phyloP scores from a whole-genome alignment of 2,113 vertebrate genomes.

The Alethe castanea region DNA sequence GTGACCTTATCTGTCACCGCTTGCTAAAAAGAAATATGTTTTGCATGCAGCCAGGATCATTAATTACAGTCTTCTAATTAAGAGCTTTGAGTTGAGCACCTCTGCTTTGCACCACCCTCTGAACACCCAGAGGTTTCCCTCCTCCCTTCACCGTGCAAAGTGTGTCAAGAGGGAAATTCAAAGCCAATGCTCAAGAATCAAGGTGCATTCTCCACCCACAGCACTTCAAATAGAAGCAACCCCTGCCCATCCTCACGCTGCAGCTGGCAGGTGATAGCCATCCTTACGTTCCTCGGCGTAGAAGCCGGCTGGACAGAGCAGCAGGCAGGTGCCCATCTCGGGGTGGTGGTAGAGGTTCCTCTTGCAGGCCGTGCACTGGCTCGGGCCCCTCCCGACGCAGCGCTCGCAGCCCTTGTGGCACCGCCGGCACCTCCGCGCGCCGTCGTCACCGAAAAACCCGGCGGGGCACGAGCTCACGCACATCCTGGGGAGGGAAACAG shows the following conservation, averaged over 20 bases:
- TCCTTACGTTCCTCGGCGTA: conserved; percentile 85
- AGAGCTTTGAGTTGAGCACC: not conserved
- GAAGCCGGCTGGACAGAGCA: conserved; percentile 73
- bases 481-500: conserved; percentile 65
- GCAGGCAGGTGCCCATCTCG: conserved; percentile 72
- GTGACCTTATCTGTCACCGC: conserved; percentile 9
- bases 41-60: not conserved
- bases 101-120: not conserved
- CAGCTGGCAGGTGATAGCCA: not conserved
- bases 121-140: not conserved
- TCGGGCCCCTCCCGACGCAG: conserved; percentile 66
- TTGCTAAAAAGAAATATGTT: not conserved
- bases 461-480: conserved; percentile 84
- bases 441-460: conserved; percentile 77
- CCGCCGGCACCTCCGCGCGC: conserved; percentile 76
- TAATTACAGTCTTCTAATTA: conserved; percentile 34
- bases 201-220: not conserved
- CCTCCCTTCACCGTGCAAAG: not conserved
- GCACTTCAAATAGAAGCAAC: not conserved
- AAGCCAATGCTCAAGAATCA: not conserved
- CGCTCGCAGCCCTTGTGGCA: conserved; percentile 85
- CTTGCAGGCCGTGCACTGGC: conserved; percentile 80
- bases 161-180: not conserved
- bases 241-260: not conserved
- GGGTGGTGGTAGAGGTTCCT: conserved; percentile 78